Evolutionary conservation across 2,113 vertebrate species (phyloP), one percentile per base, ranked within the genome.

Genomic region (Regulus satrapa): DNA sequence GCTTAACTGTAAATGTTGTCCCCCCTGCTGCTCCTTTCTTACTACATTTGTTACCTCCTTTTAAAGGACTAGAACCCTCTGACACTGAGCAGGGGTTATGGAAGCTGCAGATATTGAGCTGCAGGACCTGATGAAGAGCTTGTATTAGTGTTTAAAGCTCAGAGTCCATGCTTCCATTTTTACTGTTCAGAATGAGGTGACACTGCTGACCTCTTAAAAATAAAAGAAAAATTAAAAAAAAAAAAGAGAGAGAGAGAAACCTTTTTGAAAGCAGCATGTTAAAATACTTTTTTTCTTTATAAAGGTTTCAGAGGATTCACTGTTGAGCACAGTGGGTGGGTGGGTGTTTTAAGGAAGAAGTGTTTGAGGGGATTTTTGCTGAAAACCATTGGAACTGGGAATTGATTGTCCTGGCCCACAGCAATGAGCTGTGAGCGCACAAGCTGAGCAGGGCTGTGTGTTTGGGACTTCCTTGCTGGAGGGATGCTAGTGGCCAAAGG

Each of bases 171-270:
- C 26, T 68, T 76, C 63, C 8, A 19, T 72, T 63, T 72, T 16
- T 66, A 24, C 5, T 3, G 5, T 32, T 81, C 52, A 55, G 66
- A 89, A 56, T 26, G 28, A 78, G 32, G 21, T 85, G 56, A 85
- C 3, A 3, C 36, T 80, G 20, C 21, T 85, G 80, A 45, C 52
- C 18, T 78, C 23, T 63, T 40, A 3, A 56, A 25, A 40, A 66
- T 48, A 15, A 15, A n/a, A n/a, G n/a, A n/a, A n/a, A n/a, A n/a
- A n/a, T n/a, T 3, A 41, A 21, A 41, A 18, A 29, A 13, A 48
- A 13, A 19, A 0, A 10, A 21, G 25, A 3, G 23, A n/a, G 2
- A 19, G 18, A 4, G 6, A 6, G 51, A 21, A 48, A 31, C 1
- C 12, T 40, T 80, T 80, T 45, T 45, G 24, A 77, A 77, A 74